phyloP scores from a whole-genome alignment of 2,113 vertebrate species.

The Petrocephalus microphthalmus region DNA sequence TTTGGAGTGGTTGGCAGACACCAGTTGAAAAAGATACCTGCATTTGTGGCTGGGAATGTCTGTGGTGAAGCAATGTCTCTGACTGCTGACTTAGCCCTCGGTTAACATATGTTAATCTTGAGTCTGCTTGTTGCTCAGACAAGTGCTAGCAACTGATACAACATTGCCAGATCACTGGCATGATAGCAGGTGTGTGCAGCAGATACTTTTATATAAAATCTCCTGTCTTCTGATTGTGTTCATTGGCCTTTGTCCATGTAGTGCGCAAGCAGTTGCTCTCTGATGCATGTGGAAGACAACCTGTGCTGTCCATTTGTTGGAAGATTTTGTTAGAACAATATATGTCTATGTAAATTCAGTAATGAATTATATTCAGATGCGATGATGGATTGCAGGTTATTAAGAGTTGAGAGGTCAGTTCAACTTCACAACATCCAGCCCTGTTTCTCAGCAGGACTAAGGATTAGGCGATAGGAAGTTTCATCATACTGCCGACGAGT shows the following conservation, averaged over 20 bases:
- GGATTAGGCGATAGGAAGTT: slow-evolving; percentile 27
- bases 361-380: neutral
- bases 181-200: neutral
- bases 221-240: neutral
- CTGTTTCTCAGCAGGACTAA: slow-evolving; percentile 24
- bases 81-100: slow-evolving; percentile 55
- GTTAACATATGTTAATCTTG: slow-evolving; percentile 60
- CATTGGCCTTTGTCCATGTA: neutral
- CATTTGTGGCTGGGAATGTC: slow-evolving; percentile 25
- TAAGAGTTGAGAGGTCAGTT: neutral
- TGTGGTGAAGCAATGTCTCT: slow-evolving; percentile 32
- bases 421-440: neutral
- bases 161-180: slow-evolving; percentile 41
- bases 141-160: slow-evolving; percentile 60
- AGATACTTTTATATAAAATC: neutral
- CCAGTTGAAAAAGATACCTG: neutral
- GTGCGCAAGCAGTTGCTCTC: neutral
- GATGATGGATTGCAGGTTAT: neutral
- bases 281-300: neutral
- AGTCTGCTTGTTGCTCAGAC: slow-evolving; percentile 58
- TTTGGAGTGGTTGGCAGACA: slow-evolving; percentile 10
- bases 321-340: neutral
- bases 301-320: neutral
- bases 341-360: neutral
- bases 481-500: slow-evolving; percentile 36